Percentiles rank a stretch among this genome's conserved stretches.
Conservation (phyloP, 2,113 vertebrate species). For the Pandion haliaetus region DNA sequence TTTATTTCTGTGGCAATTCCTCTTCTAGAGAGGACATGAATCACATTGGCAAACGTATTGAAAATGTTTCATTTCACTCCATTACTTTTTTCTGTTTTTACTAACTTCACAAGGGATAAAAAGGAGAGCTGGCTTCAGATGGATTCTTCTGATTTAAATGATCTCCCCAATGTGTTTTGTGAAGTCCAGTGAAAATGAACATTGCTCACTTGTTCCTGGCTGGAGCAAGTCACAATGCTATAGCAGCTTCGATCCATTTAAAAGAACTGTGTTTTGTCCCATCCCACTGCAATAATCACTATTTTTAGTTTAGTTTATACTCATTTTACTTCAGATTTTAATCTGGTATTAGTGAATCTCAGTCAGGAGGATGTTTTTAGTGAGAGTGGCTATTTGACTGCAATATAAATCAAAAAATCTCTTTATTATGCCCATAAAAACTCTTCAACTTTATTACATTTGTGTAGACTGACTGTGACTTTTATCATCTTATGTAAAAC, state of each 20-base stretch:
- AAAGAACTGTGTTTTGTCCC: background rate
- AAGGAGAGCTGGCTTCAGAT: background rate
- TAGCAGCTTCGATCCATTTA: background rate
- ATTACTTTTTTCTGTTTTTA: background rate
- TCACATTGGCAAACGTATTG: background rate
- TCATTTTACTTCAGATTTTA: background rate
- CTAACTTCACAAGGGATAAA: background rate
- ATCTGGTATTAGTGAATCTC: background rate
- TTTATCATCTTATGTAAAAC: conserved; percentile 4
- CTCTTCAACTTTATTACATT: background rate
- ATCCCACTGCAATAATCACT: background rate
- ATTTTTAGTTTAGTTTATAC: background rate
- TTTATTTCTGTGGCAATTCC: background rate
- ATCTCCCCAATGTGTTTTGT: background rate
- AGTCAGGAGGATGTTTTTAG: background rate
- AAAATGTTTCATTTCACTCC: background rate
- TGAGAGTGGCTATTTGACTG: background rate
- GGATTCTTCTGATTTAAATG: background rate
- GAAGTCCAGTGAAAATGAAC: background rate
- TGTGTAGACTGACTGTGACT: background rate
- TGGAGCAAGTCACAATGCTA: background rate
- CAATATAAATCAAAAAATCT: background rate
- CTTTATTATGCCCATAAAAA: background rate
- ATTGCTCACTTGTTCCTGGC: background rate
- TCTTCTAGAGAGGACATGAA: background rate